Conservation (phyloP, 2,113 vertebrate genomes). For the Cephalopterus ornatus region DNA sequence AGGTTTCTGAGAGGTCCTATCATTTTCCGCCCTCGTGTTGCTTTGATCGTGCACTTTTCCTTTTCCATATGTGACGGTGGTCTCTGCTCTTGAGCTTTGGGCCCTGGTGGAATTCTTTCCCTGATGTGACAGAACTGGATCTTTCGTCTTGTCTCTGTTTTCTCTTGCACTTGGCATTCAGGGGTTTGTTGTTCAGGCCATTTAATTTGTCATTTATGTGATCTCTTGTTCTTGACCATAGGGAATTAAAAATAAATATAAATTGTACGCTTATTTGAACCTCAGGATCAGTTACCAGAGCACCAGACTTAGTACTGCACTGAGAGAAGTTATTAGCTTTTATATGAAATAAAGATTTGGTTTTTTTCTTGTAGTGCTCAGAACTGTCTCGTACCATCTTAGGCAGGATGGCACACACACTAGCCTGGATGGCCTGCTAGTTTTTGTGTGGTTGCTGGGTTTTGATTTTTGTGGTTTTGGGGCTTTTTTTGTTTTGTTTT, state of each 20-base stretch:
- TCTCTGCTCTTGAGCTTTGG: neutral
- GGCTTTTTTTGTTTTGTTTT: neutral
- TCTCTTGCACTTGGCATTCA: neutral
- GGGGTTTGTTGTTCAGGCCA: neutral
- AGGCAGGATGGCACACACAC: neutral
- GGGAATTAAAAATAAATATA: neutral
- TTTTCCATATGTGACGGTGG: neutral
- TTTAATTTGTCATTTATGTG: neutral
- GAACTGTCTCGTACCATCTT: neutral
- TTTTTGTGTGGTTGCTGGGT: neutral
- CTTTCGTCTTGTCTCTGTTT: neutral
- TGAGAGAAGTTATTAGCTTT: neutral
- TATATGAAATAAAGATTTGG: neutral
- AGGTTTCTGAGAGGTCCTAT: neutral
- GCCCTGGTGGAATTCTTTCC: neutral
- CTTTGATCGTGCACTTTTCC: neutral
- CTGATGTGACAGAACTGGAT: neutral
- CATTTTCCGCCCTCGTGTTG: fast-evolving
- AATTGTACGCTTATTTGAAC: neutral
- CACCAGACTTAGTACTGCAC: neutral
- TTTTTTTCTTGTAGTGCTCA: neutral
- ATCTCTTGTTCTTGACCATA: neutral
- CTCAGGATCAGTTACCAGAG: neutral
- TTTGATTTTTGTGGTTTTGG: neutral
- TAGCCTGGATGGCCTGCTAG: neutral